phyloP scores from a whole-genome alignment of 35 echinoderm and acorn worm genomes.

The Heliocidaris erythrogramma region DNA sequence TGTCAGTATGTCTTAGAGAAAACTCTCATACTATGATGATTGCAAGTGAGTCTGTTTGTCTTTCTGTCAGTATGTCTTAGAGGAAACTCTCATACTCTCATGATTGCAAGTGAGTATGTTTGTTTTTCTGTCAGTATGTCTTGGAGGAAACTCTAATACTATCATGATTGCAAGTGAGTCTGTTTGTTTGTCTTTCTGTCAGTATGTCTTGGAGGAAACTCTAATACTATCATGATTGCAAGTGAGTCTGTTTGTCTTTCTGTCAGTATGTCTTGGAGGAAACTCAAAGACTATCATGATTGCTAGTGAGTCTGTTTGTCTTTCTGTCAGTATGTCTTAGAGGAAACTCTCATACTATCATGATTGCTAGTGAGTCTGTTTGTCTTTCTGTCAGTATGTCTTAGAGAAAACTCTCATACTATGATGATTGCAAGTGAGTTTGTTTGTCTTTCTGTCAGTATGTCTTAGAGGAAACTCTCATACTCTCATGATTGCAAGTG shows the following conservation, averaged over 20 bases:
- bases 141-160: no score
- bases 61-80: not conserved
- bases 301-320: not conserved
- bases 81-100: not conserved
- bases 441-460: no score
- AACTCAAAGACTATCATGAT: constrained; percentile 91
- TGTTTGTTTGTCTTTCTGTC: not conserved
- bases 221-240: constrained; percentile 98
- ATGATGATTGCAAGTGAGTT: no score
- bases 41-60: no score
- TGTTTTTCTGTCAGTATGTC: no score
- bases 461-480: no score
- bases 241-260: constrained; percentile 64
- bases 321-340: no score
- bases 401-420: no score
- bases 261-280: not conserved
- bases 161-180: no score
- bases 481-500: no score
- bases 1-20: no score
- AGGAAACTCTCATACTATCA: constrained; percentile 67
- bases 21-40: no score
- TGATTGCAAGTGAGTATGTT: not conserved
- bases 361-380: constrained; percentile 50
- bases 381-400: not conserved
- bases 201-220: constrained; percentile 81